Percentiles rank a stretch among this genome's conserved stretches.
Conservation (phyloP, 2,113 vertebrate genomes). For the Prochilodus magdalenae region DNA sequence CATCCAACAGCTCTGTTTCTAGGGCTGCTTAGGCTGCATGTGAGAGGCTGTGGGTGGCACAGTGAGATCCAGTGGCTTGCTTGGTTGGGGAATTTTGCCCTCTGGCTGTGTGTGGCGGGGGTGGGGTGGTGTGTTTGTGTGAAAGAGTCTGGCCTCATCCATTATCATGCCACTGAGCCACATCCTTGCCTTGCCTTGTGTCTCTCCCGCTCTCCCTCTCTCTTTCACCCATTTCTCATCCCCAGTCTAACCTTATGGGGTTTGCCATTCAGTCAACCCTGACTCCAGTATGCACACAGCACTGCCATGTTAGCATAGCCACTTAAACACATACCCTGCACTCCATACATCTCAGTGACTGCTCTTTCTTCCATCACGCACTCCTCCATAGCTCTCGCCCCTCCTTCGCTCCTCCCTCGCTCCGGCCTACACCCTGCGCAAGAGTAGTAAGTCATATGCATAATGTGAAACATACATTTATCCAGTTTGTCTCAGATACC, state of each 20-base stretch:
- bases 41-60: conserved; percentile 13
- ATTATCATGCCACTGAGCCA: conserved; percentile 54
- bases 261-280: conserved; percentile 50
- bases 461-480: too few relatives aligned
- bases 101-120: conserved; percentile 37
- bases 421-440: too few relatives aligned
- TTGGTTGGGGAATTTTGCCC: conserved; percentile 45
- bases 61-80: conserved; percentile 27
- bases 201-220: conserved; percentile 27
- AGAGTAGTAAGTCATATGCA: too few relatives aligned
- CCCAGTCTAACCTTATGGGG: conserved; percentile 43
- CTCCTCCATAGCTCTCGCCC: neutral
- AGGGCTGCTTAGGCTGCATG: neutral
- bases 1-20: neutral
- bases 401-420: too few relatives aligned
- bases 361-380: conserved; percentile 2
- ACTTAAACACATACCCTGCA: conserved; percentile 38
- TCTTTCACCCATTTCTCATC: conserved; percentile 38
- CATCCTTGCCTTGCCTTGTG: conserved; percentile 33
- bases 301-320: conserved; percentile 45
- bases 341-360: conserved; percentile 42
- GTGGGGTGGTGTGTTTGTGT: conserved; percentile 34
- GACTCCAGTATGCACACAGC: conserved; percentile 45
- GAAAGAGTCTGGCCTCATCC: conserved; percentile 38
- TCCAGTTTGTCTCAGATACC: too few relatives aligned